phyloP scores from a whole-genome alignment of 2,888 invertebrate genomes.

The Mimachlamys varia region DNA sequence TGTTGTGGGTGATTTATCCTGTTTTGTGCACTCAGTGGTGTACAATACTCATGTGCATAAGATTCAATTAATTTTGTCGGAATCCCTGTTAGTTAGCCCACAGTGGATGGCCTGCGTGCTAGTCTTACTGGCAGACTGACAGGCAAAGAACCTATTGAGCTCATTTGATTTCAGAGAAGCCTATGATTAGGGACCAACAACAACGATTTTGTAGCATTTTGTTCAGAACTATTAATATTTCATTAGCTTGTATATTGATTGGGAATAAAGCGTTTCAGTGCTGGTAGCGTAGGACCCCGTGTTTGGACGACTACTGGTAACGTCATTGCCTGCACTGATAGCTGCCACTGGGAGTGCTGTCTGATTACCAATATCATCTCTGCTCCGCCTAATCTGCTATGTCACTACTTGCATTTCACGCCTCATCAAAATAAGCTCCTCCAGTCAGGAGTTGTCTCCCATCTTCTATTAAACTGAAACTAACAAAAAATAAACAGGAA shows the following conservation, averaged over 20 bases:
- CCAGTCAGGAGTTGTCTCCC: slow-evolving; percentile 9
- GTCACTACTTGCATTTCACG: slow-evolving; percentile 36
- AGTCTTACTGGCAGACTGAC: slow-evolving; percentile 15
- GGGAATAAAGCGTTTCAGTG: slow-evolving; percentile 31
- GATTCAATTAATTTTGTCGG: slow-evolving; percentile 34
- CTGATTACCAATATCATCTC: slow-evolving; percentile 36
- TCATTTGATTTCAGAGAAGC: slow-evolving; percentile 32
- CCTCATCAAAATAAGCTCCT: slow-evolving; percentile 33
- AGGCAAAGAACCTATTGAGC: slow-evolving; percentile 34
- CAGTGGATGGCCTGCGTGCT: slow-evolving; percentile 16
- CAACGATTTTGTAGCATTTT: slow-evolving; percentile 34
- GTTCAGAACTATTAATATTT: slow-evolving; percentile 33
- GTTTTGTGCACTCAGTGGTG: slow-evolving; percentile 27
- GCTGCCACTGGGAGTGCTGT: slow-evolving; percentile 23
- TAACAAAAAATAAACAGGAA: neutral
- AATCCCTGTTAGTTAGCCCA: slow-evolving; percentile 28
- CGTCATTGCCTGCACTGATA: slow-evolving; percentile 26
- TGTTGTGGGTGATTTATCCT: neutral
- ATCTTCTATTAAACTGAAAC: neutral
- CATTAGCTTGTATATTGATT: slow-evolving; percentile 36
- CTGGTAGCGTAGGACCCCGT: slow-evolving; percentile 2
- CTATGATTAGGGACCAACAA: slow-evolving; percentile 36
- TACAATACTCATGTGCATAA: slow-evolving; percentile 27
- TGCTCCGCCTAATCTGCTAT: slow-evolving; percentile 34
- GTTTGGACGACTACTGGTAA: slow-evolving; percentile 11